phyloP scores from a whole-genome alignment of 2,888 invertebrate species.

The Erpobdella octoculata region DNA sequence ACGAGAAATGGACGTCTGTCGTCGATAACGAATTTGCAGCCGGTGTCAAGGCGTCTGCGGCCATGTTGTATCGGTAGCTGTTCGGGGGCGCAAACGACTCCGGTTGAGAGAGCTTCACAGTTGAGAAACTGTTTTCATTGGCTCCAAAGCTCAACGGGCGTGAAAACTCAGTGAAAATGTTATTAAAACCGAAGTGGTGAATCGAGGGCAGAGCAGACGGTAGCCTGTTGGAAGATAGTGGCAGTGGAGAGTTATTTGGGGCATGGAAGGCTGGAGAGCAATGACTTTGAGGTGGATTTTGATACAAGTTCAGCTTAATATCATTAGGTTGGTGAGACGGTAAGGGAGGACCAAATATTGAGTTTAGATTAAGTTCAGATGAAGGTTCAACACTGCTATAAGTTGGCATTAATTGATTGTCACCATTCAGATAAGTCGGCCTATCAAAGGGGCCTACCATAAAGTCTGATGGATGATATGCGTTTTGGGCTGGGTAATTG shows the following conservation, averaged over 20 bases:
- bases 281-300: too few relatives aligned
- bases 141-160: not conserved
- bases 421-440: conserved; percentile 16
- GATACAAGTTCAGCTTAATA: conserved; percentile 19
- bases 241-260: not conserved
- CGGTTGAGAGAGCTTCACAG: not conserved
- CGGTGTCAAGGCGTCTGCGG: not conserved
- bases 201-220: conserved; percentile 24
- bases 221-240: not conserved
- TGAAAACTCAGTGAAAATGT: conserved; percentile 15
- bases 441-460: conserved; percentile 9
- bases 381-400: not conserved
- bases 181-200: conserved; percentile 19
- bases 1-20: not conserved
- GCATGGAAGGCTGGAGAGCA: not conserved
- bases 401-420: conserved; percentile 5
- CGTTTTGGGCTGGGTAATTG: not conserved
- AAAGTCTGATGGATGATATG: not conserved
- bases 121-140: not conserved
- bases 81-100: not conserved
- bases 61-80: not conserved
- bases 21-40: not conserved
- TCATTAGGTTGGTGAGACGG: conserved; percentile 8
- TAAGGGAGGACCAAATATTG: not conserved
- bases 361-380: not conserved